Evolutionary conservation across 1,140 invertebrate species (phyloP), one percentile per base, ranked within the genome.

Genomic region (Subanguina moxae): DNA sequence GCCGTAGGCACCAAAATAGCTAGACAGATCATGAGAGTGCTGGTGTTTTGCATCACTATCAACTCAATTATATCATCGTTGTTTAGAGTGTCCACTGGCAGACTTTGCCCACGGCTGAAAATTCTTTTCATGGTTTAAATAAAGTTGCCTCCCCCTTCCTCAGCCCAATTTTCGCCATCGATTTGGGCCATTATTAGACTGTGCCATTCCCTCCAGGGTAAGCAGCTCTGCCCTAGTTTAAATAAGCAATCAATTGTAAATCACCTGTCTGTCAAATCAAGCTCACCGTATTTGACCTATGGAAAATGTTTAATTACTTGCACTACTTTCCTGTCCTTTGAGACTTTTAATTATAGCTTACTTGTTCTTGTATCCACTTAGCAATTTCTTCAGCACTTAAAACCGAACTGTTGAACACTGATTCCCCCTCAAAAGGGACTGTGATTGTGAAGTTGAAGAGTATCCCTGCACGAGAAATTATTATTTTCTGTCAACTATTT

Each of bases 371-470:
- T 27, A 69, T 71, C 43, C 43, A 57, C 13, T 59, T 25, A 1
- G 67, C 11, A 38, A 69, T 69, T 42, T 71, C 67, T 62, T 69
- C 67, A 1, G 67, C 67, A 71, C 68, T 57, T 1, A 69, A n/a
- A 7, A 45, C 15, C 21, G 17, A 25, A 23, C 65, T 71, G 11
- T 69, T 56, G 7, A 13, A 23, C 9, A 21, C 28, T n/a, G 28
- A 38, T 43, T 69, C 67, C 1, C 67, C 67, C 23, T 19, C 30
- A 45, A 69, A 69, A 17, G 67, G 67, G 11, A 69, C 21, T 17
- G 67, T 69, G 46, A 69, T 69, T 9, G 67, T 69, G 38, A 69
- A 69, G 25, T 69, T 69, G 67, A 73, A 69, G 17, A 69, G n/a
- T 38, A 69, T 71, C 19, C 67, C 67, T 71, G n/a, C 8, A 30